These are phyloP conservation scores for Trochalopteron elliotii DNA, from an alignment of 2,113 vertebrate species.

Conservation along the genomic window DNA sequence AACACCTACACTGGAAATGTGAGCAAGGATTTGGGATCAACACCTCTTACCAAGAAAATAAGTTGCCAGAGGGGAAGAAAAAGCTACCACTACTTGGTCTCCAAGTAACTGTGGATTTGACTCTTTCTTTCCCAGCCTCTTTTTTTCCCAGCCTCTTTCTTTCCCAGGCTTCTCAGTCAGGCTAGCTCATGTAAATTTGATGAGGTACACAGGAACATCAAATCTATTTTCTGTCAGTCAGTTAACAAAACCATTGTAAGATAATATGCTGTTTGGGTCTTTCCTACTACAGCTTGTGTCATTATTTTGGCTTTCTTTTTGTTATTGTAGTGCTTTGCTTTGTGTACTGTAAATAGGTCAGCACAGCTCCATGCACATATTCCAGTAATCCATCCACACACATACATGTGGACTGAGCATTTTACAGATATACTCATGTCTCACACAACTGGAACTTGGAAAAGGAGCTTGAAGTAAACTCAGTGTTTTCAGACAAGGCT, in stretches of 20 bases:
- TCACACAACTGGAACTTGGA: not conserved
- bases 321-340: not conserved
- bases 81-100: not conserved
- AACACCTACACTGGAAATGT: not conserved
- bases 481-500: not conserved
- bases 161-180: not conserved
- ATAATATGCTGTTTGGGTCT: too few relatives aligned
- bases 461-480: not conserved
- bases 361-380: not conserved
- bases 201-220: not conserved
- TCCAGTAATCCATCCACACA: not conserved
- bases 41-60: not conserved
- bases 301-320: not conserved
- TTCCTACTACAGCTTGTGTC: not conserved
- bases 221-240: not conserved
- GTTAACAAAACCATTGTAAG: not conserved
- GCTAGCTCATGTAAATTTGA: not conserved
- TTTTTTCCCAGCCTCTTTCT: not conserved
- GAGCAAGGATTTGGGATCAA: not conserved
- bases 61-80: not conserved
- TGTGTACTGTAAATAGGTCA: not conserved
- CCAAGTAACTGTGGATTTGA: not conserved
- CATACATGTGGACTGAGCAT: fast-evolving
- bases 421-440: not conserved
- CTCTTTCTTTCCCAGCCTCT: not conserved